Percentiles rank a stretch among this genome's conserved stretches.
Conservation (phyloP, 2,113 vertebrate species). For the Misgurnus anguillicaudatus region DNA sequence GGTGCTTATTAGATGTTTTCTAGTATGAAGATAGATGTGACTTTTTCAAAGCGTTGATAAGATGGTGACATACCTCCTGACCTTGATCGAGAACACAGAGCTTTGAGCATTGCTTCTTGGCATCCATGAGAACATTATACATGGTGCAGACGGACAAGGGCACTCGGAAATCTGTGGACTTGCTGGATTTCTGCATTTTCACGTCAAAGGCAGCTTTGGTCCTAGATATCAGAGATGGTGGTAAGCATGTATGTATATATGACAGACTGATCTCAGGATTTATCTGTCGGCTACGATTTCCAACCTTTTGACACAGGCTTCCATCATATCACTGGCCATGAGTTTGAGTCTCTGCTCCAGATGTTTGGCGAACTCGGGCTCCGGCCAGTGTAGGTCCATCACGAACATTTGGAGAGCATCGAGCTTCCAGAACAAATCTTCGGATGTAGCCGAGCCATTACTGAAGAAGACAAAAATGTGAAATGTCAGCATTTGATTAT, state of each 20-base stretch:
- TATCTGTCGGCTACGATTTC: neutral
- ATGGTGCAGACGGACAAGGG: conserved; percentile 89
- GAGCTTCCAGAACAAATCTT: conserved; percentile 98
- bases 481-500: neutral
- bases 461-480: conserved; percentile 64
- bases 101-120: conserved; percentile 90
- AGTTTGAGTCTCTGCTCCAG: conserved; percentile 97
- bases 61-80: conserved; percentile 82
- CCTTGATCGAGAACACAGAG: conserved; percentile 89
- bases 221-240: conserved; percentile 65
- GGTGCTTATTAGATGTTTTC: neutral
- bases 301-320: conserved; percentile 96
- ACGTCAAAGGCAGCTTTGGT: conserved; percentile 92
- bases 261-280: too few species aligned
- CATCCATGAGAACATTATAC: conserved; percentile 94
- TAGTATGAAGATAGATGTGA: neutral
- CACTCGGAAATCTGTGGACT: conserved; percentile 86
- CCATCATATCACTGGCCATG: conserved; percentile 99
- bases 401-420: conserved; percentile 96
- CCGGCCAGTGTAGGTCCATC: conserved; percentile 94
- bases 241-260: too few species aligned
- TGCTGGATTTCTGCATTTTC: conserved; percentile 87
- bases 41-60: neutral
- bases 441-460: conserved; percentile 91
- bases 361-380: conserved; percentile 93